phyloP scores from a whole-genome alignment of 2,113 vertebrate genomes.

The Spermophilus dauricus region DNA sequence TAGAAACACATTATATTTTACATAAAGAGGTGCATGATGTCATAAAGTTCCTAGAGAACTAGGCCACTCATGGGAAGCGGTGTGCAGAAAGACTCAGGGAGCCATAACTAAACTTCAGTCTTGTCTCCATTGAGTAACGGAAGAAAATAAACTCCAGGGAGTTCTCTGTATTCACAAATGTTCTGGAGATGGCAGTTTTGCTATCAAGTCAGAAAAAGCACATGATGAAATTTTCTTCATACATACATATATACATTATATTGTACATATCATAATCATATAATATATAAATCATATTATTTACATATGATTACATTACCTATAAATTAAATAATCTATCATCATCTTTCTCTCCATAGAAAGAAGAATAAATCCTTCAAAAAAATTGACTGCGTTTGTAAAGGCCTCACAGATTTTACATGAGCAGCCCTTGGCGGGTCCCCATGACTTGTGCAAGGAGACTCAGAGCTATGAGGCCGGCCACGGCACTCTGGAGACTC shows the following conservation, averaged over 20 bases:
- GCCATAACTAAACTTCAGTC: not conserved
- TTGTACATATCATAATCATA: not conserved
- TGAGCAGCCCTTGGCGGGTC: not conserved
- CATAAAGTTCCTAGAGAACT: not conserved
- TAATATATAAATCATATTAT: not conserved
- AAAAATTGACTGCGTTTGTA: not conserved
- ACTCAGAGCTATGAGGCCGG: rapidly evolving
- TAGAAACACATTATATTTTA: not conserved
- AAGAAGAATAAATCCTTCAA: not conserved
- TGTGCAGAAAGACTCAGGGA: not conserved
- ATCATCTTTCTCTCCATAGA: not conserved
- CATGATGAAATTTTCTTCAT: not conserved
- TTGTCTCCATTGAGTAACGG: not conserved
- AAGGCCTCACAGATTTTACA: not conserved
- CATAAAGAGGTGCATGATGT: not conserved
- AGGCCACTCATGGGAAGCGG: not conserved
- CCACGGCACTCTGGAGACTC: not conserved
- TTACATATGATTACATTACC: not conserved
- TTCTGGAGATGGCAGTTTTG: not conserved
- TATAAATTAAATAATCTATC: not conserved
- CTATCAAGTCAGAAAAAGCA: not conserved
- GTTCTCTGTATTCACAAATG: not conserved
- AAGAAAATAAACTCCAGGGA: not conserved
- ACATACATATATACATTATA: not conserved
- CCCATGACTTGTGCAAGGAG: not conserved